Evolutionary conservation across 2,888 invertebrate species (phyloP), one percentile per base, ranked within the genome.

Genomic region (Laspeyria flexula): DNA sequence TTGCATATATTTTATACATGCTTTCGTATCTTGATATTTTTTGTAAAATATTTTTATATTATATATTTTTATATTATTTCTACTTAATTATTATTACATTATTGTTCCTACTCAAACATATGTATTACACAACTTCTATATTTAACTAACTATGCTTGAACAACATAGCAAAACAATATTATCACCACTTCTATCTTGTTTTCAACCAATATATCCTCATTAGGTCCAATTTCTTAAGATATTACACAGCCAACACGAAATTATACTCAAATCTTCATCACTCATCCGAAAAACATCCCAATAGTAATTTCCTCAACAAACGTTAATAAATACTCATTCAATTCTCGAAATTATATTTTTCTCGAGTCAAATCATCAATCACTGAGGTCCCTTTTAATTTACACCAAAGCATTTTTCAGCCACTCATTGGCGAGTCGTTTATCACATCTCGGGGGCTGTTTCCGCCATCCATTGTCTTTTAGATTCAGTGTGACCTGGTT

Each of bases 361-460:
- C 61, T 68, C 48, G 65, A 56, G 60, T 65, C 64, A 61, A 75
- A 62, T 68, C 77, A 83, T 87, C 81, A 79, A 86, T 87, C 85
- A 85, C 76, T 65, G 61, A 47, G 43, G 65, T 59, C 70, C 67
- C 78, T 79, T 83, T 83, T 85, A 86, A 86, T 86, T 86, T 83
- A 83, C 83, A 81, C 73, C 58, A 63, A 56, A 69, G 69, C 69
- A 77, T 81, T 82, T 82, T 83, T 73, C 79, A 80, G 76, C 81
- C 72, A 81, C 85, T 87, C 88, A 87, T 83, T 81, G 71, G 71
- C 50, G 67, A 71, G 78, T 83, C 86, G 81, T 88, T 87, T 84
- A 86, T 88, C 86, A 88, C 80, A 71, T 71, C 73, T 65, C 56
- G 67, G 62, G 62, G 63, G 67, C 73, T 73, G 72, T 71, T 73